Conservation (phyloP, 2,888 invertebrate genomes). For the Mallateleia sp. region DNA sequence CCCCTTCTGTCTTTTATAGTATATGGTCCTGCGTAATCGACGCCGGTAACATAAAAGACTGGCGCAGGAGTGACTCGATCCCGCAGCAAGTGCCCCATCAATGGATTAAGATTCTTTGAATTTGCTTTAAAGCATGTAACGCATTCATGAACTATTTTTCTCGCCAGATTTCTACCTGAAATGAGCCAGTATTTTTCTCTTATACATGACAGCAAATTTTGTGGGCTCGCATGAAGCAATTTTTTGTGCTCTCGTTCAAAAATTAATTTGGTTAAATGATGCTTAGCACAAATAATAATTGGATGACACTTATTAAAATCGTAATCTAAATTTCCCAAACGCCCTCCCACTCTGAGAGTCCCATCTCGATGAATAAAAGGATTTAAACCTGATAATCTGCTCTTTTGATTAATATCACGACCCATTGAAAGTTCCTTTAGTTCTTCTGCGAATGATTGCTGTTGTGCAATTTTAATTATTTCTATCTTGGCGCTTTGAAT, state of each 20-base stretch:
- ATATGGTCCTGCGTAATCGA: slow-evolving; percentile 31
- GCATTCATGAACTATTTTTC: slow-evolving; percentile 60
- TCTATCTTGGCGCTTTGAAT: neutral
- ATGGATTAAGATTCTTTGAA: no score
- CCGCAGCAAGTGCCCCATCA: slow-evolving; percentile 65
- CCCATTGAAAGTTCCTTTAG: neutral
- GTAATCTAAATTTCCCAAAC: slow-evolving; percentile 25
- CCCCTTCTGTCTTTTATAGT: slow-evolving; percentile 28
- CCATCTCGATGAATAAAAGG: slow-evolving; percentile 66
- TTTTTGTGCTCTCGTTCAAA: slow-evolving; percentile 43
- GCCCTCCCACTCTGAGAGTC: slow-evolving; percentile 68
- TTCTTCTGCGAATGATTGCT: neutral
- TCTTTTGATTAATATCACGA: neutral
- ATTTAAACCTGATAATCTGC: slow-evolving; percentile 5
- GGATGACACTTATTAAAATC: slow-evolving; percentile 35
- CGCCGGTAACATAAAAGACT: slow-evolving; percentile 10
- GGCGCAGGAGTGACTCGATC: slow-evolving; percentile 10
- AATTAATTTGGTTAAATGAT: slow-evolving; percentile 36
- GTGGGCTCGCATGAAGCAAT: slow-evolving; percentile 48
- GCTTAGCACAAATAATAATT: slow-evolving; percentile 18
- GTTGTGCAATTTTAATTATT: neutral
- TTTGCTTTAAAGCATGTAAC: slow-evolving; percentile 70
- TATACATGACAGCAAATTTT: slow-evolving; percentile 32
- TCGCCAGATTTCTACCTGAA: slow-evolving; percentile 35
- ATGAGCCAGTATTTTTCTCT: slow-evolving; percentile 57